Evolutionary conservation across 1,140 invertebrate genomes (phyloP), one percentile per base, ranked within the genome.

Genomic region (Thereuonema tuberculata): DNA sequence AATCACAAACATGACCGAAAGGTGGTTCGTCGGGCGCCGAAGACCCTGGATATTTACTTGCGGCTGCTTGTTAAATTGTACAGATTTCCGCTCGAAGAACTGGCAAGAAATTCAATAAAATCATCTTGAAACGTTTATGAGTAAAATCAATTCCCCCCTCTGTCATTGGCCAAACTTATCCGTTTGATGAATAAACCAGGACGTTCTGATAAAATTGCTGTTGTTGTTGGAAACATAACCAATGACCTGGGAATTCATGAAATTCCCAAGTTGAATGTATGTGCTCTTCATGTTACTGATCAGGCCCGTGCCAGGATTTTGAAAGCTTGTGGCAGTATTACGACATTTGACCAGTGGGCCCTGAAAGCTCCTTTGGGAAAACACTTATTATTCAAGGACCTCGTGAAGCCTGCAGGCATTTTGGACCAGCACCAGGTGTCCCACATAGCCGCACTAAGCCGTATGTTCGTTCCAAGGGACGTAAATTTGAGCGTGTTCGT

Each of bases 1-100:
- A 87, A 87, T 72, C 95, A 99, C 77, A 99, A 98, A 81, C 84
- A 96, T 78, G 93, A 98, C 77, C 86, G 97, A 65, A 99, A 98
- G 80, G 94, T 96, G 72, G 82, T 89, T 69, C 84, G 96, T 70
- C 92, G 84, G 63, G 89, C 94, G 74, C 95, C 96, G 17, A 94
- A 87, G 76, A 95, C 90, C 63, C 84, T 98, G 75, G 94, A 99
- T 88, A 88, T 98, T 64, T 99, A 99, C 78, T 78, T 98, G 70
- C 83, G 92, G 53, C 81, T 99, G 62, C 80, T 99, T 63, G 94
- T 98, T 60, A 98, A 98, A 83, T 77, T 98, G 29, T 98, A 98
- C 80, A 84, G 93, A 66, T 98, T 91, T 75, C 79, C 99, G 93
- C 93, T 49, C 83, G 95, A 65, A 83, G 94, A 74, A 98, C 95